Conservation (phyloP, 1,140 invertebrate species). For the Potamilus streckersoni region DNA sequence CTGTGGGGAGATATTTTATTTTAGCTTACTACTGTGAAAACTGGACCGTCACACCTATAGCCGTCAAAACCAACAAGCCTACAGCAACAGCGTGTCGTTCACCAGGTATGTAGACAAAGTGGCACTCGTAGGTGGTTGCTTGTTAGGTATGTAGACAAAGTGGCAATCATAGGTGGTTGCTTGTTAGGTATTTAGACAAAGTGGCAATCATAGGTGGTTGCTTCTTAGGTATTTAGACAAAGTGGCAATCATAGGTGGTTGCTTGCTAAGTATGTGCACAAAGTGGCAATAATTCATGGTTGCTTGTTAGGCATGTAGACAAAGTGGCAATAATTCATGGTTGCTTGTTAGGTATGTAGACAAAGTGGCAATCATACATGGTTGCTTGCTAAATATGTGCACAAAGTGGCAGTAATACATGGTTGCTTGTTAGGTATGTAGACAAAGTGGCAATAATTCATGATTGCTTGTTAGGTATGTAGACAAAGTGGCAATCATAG, state of each 20-base stretch:
- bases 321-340: too few relatives aligned
- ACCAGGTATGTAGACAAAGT: constrained; percentile 23
- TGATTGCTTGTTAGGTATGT: too few relatives aligned
- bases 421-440: constrained; percentile 6
- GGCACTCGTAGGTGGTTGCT: not conserved
- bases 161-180: too few relatives aligned
- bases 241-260: not conserved
- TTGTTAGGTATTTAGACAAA: too few relatives aligned
- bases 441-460: not conserved
- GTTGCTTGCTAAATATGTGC: not conserved
- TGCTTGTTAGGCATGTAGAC: too few relatives aligned
- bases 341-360: constrained; percentile 23
- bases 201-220: too few relatives aligned
- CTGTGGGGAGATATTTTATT: not conserved
- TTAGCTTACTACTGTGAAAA: constrained; percentile 33
- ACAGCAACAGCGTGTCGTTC: constrained; percentile 24
- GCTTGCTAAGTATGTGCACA: not conserved
- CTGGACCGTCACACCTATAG: constrained; percentile 25
- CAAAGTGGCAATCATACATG: not conserved
- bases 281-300: too few relatives aligned
- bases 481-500: too few relatives aligned
- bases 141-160: too few relatives aligned
- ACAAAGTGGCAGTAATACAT: too few relatives aligned
- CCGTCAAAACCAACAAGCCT: constrained; percentile 31
- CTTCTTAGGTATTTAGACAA: constrained; percentile 17